Percentiles rank a stretch among this genome's conserved stretches.
phyloP scores from a whole-genome alignment of 2,888 invertebrate genomes.

The Nephrotoma guestfalica region DNA sequence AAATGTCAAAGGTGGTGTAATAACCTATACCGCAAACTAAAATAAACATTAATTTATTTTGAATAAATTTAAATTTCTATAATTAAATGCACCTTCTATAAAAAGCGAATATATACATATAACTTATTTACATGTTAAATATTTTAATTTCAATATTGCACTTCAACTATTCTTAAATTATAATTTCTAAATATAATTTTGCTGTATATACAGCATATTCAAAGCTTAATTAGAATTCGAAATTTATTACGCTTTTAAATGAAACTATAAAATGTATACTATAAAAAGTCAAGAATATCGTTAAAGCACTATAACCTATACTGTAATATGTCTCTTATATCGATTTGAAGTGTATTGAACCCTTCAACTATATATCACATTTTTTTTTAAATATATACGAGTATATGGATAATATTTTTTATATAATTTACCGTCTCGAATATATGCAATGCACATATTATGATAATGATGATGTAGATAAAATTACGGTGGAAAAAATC shows the following conservation, averaged over 20 bases:
- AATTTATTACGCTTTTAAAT: background rate
- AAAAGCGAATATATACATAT: background rate
- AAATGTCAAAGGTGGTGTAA: background rate
- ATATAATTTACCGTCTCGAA: background rate
- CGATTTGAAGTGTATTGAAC: background rate
- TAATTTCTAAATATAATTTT: background rate
- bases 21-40: background rate
- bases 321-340: background rate
- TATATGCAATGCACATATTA: background rate
- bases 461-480: background rate
- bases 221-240: background rate
- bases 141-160: background rate
- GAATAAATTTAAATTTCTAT: background rate
- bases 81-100: background rate
- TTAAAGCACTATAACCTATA: background rate
- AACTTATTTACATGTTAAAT: background rate
- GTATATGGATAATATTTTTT: background rate
- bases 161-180: background rate
- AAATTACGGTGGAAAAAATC: background rate
- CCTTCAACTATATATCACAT: background rate
- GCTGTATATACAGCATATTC: background rate
- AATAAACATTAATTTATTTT: background rate
- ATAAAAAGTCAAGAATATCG: background rate
- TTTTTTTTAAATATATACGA: too few species aligned
- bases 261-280: background rate